phyloP scores from a whole-genome alignment of 2,888 invertebrate genomes.

The Torymus texanus region DNA sequence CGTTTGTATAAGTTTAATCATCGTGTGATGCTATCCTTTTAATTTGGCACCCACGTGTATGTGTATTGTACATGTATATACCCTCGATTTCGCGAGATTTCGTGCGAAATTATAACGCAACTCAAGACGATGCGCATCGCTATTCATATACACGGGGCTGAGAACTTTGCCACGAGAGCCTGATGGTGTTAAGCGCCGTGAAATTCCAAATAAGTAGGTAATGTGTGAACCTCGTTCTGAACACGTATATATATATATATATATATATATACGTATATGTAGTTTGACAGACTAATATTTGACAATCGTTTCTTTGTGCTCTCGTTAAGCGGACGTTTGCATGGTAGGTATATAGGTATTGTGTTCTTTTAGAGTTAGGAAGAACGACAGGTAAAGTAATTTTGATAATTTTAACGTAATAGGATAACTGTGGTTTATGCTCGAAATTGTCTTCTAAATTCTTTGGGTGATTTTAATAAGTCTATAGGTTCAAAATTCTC shows the following conservation, averaged over 20 bases:
- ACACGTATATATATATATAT: background rate
- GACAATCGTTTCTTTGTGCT: slow-evolving; percentile 8
- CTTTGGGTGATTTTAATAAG: no score
- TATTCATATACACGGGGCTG: slow-evolving; percentile 14
- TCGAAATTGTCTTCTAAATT: no score
- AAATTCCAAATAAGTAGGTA: slow-evolving; percentile 55
- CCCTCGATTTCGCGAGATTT: slow-evolving; percentile 34
- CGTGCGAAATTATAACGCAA: slow-evolving; percentile 10
- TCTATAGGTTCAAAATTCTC: no score
- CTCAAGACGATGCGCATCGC: slow-evolving; percentile 20
- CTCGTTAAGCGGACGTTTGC: background rate
- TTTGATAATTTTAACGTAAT: no score
- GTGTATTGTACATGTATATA: background rate
- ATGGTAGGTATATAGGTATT: no score
- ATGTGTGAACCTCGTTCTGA: slow-evolving; percentile 45
- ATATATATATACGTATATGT: background rate
- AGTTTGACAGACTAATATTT: slow-evolving; percentile 28
- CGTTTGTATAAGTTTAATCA: background rate
- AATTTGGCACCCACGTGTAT: background rate
- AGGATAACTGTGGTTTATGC: no score
- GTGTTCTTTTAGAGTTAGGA: no score
- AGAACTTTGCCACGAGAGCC: slow-evolving; percentile 39
- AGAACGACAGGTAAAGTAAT: no score
- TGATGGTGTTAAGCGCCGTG: slow-evolving; percentile 15
- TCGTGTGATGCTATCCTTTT: background rate